Percentiles rank a stretch among this genome's conserved stretches.
Evolutionary conservation across 2,888 invertebrate genomes (phyloP).

Genomic region (Perdita meconis): DNA sequence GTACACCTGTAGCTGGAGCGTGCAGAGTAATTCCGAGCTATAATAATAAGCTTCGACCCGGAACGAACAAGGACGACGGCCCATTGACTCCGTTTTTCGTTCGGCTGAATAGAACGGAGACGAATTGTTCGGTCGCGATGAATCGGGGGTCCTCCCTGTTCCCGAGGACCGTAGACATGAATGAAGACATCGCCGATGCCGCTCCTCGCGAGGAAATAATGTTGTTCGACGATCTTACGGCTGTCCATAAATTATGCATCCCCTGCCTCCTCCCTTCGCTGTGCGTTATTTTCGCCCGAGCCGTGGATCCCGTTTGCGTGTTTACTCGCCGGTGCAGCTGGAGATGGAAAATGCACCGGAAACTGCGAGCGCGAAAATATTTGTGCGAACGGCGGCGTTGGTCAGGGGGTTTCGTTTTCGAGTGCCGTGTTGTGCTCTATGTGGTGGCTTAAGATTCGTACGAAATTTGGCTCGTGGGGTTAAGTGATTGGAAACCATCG

Average conservation of each 20-base stretch:
- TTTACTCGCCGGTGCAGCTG: constrained; percentile 28
- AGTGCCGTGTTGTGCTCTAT: no score
- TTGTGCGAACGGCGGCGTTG: not conserved
- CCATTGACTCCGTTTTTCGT: constrained; percentile 65
- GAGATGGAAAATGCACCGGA: not conserved
- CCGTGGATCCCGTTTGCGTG: not conserved
- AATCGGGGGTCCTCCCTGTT: constrained; percentile 46
- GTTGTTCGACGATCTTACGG: constrained; percentile 48
- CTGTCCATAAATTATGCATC: constrained; percentile 60
- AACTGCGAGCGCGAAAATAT: constrained; percentile 1
- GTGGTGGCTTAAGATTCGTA: no score
- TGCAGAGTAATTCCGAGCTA: constrained; percentile 50
- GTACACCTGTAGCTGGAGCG: constrained; percentile 60
- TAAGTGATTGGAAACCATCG: no score
- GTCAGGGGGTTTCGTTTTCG: not conserved
- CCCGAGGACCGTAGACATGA: constrained; percentile 42
- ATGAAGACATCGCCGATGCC: constrained; percentile 54
- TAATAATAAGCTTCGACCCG: constrained; percentile 59
- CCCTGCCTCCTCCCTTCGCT: constrained; percentile 19
- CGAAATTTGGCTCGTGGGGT: no score
- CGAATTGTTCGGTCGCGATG: constrained; percentile 60
- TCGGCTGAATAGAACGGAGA: constrained; percentile 48
- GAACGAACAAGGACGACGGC: constrained; percentile 61
- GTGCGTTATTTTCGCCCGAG: constrained; percentile 35
- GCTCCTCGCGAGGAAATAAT: constrained; percentile 43